phyloP scores from a whole-genome alignment of 2,888 invertebrate species.

The Nephrotoma guestfalica region DNA sequence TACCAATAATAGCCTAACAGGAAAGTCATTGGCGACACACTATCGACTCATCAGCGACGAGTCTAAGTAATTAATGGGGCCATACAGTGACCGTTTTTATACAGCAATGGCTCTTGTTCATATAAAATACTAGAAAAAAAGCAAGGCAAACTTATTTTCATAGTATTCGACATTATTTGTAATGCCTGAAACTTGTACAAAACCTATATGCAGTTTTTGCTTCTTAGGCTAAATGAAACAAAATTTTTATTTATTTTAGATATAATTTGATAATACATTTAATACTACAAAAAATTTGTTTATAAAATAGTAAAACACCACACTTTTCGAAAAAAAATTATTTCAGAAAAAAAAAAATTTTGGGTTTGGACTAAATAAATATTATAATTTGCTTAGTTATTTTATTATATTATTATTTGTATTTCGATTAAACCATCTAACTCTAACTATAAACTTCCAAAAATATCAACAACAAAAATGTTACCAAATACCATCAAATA shows the following conservation, averaged over 20 bases:
- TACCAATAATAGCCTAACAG: too few species aligned
- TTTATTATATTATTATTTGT: too few species aligned
- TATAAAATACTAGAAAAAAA: too few species aligned
- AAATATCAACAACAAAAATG: not conserved
- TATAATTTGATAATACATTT: not conserved
- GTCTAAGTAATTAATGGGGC: too few species aligned
- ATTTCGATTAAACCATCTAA: not conserved
- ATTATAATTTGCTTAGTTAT: not conserved
- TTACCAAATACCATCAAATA: not conserved
- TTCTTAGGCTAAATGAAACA: not conserved
- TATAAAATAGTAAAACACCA: not conserved
- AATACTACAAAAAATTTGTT: not conserved
- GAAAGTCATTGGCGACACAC: too few species aligned
- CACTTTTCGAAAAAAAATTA: not conserved
- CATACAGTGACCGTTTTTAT: too few species aligned
- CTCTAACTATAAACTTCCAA: not conserved
- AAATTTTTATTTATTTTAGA: not conserved
- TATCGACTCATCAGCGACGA: too few species aligned
- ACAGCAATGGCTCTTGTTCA: too few species aligned
- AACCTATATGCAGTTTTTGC: not conserved
- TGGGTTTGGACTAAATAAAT: not conserved
- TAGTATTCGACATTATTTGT: too few species aligned
- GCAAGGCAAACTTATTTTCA: too few species aligned
- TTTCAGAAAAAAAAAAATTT: too few species aligned
- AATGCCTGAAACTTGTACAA: too few species aligned